Base-by-base conservation (phyloP, 2,888 invertebrate species). In the Leptopilina syphax region DNA sequence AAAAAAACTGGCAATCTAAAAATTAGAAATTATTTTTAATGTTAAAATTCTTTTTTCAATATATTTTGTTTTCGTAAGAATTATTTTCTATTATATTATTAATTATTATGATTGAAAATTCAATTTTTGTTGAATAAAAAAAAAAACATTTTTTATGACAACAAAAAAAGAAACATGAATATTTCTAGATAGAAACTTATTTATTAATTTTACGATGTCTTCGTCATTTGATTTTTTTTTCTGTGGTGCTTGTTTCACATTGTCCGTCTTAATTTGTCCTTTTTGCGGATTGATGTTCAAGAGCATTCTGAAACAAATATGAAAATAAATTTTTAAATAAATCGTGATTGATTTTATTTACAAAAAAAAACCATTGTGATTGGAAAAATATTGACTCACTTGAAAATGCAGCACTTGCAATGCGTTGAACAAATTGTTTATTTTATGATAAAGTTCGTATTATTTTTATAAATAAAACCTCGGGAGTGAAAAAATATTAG, bases 151-250 rank as follows among this genome's bases (percentile, higher is more conserved):
- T 60, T 44, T 44, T 44, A 44, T 44, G 44, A 63, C 9, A 63
- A 60, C n/a, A 24, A 63, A 50, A 50, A 10, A 50, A 10, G 50
- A 63, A 24, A 18, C 3, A 24, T 63, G 24, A 63, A 63, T 63
- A 63, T 63, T 63, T 63, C 5, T 63, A 34, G 34, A 44, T 44
- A 24, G 18, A 9, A 63, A 63, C 9, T 18, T 63, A 63, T 9
- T 63, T 60, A 63, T 63, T 63, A 63, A 63, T 63, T 63, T 63
- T 63, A 63, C 50, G 9, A 50, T 50, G 50, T 50, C 50, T 63
- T 63, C 7, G 63, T 63, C 63, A 63, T 63, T 24, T 60, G 8
- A 60, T 60, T 18, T 9, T 18, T 63, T 63, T 63, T 63, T 63
- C 24, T 63, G 24, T 24, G 24, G 63, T 63, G 63, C 63, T 63